phyloP scores from a whole-genome alignment of 1,140 invertebrate genomes.

The Aphelenchoides besseyi region DNA sequence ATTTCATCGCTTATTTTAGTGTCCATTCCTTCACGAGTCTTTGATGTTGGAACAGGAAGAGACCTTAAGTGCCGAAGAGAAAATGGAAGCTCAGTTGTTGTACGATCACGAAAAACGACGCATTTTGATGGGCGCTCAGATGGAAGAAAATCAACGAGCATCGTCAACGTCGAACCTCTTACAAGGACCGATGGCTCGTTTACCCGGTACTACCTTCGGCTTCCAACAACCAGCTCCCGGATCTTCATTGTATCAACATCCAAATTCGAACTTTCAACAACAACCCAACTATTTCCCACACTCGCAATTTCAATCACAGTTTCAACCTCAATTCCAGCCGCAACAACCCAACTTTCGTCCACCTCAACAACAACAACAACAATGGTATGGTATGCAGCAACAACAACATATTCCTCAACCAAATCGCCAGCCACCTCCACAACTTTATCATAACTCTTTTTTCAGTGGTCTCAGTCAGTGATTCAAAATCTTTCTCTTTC shows the following conservation, averaged over 20 bases:
- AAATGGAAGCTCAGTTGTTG: constrained; percentile 82
- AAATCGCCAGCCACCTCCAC: no score
- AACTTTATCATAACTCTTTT: no score
- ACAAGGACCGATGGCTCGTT: not conserved
- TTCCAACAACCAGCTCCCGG: constrained; percentile 1
- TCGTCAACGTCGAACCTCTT: not conserved
- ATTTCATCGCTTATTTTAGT: constrained; percentile 62
- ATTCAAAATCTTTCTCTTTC: no score
- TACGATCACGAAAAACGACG: constrained; percentile 88
- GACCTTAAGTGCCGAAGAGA: constrained; percentile 88
- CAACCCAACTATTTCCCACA: no score
- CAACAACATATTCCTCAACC: no score
- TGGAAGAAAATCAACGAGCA: not conserved
- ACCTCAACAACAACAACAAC: no score
- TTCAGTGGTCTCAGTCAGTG: no score
- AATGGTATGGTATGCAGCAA: no score
- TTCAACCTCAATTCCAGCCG: no score
- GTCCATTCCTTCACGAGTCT: constrained; percentile 94
- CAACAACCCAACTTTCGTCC: no score
- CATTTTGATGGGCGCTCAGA: constrained; percentile 6
- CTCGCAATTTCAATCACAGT: no score
- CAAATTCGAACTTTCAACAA: no score
- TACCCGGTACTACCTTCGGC: not conserved
- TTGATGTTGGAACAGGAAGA: constrained; percentile 88
- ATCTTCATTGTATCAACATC: constrained; percentile 30